A percentile compares a stretch with the other conserved stretches of the same genome.
phyloP scores from a whole-genome alignment of 2,888 invertebrate species.

The Drosophila stalkeri region DNA sequence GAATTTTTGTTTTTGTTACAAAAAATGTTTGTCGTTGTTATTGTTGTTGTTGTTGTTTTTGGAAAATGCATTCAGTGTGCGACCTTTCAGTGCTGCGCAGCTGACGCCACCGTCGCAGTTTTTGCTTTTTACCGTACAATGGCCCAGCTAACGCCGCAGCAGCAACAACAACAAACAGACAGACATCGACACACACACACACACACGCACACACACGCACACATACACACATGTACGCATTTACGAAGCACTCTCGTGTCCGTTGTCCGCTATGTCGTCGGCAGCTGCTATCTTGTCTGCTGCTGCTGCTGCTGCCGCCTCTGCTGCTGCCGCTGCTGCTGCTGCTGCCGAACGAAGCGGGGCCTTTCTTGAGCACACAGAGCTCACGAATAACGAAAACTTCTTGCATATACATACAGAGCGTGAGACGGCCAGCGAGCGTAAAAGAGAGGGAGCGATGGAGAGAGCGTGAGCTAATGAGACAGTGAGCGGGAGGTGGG shows the following conservation, averaged over 20 bases:
- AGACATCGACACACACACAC: not conserved
- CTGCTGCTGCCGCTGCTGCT: slow-evolving; percentile 38
- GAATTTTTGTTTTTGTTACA: slow-evolving; percentile 14
- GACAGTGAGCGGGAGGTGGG: slow-evolving; percentile 1
- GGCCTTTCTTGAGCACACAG: slow-evolving; percentile 76
- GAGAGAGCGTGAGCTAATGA: slow-evolving; percentile 10
- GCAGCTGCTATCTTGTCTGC: slow-evolving; percentile 64
- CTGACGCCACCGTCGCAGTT: slow-evolving; percentile 42
- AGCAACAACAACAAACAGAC: slow-evolving; percentile 26
- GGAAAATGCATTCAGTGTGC: slow-evolving; percentile 69
- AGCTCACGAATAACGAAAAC: slow-evolving; percentile 75
- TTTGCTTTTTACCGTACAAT: slow-evolving; percentile 57
- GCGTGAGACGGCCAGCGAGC: slow-evolving; percentile 22
- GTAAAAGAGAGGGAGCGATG: slow-evolving; percentile 17
- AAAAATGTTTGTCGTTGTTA: not conserved
- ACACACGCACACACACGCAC: slow-evolving; percentile 16
- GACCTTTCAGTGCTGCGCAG: slow-evolving; percentile 71
- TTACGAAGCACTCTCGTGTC: slow-evolving; percentile 52
- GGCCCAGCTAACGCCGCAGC: slow-evolving; percentile 47
- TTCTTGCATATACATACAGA: slow-evolving; percentile 63
- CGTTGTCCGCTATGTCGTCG: slow-evolving; percentile 43
- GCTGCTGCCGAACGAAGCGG: slow-evolving; percentile 72
- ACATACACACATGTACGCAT: slow-evolving; percentile 25
- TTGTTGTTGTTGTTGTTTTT: slow-evolving; percentile 21
- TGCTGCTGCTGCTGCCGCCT: slow-evolving; percentile 41